A percentile compares a stretch with the other conserved stretches of the same genome.
These are phyloP conservation scores for Hormaphis cornu DNA, from an alignment of 1,140 invertebrate genomes.

Conservation along the genomic window DNA sequence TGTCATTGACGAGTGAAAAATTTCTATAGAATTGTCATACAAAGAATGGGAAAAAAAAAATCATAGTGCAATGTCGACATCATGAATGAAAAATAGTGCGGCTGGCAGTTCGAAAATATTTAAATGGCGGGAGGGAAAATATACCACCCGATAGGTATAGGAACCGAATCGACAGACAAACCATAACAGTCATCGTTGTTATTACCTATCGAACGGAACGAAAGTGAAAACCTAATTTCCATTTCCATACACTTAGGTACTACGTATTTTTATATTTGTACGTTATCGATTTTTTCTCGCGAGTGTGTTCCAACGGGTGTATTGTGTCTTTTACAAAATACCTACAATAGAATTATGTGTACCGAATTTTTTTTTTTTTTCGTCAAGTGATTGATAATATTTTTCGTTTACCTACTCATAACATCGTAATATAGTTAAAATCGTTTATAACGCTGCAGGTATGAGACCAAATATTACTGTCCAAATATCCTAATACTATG, in stretches of 20 bases:
- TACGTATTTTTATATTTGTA: neutral
- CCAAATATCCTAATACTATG: too few species aligned
- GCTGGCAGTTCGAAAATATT: neutral
- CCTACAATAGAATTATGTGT: neutral
- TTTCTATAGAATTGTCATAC: neutral
- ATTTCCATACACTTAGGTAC: neutral
- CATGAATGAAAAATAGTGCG: constrained; percentile 14
- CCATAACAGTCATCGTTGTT: constrained; percentile 30
- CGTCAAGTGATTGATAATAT: neutral
- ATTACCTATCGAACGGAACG: constrained; percentile 29
- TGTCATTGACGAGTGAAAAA: neutral
- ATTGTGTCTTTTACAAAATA: too few species aligned
- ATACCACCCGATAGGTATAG: constrained; percentile 16
- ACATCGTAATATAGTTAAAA: too few species aligned
- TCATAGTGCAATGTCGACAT: constrained; percentile 27
- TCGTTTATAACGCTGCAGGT: neutral
- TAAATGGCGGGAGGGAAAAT: constrained; percentile 12
- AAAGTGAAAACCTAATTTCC: constrained; percentile 26
- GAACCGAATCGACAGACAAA: constrained; percentile 15
- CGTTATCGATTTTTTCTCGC: neutral
- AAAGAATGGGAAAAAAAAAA: neutral
- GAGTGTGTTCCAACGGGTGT: too few species aligned
- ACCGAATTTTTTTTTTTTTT: neutral
- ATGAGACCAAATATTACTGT: too few species aligned
- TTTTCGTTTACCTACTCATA: too few species aligned